Base-by-base conservation (phyloP, 2,113 vertebrate genomes). In the Melanerpes formicivorus region DNA sequence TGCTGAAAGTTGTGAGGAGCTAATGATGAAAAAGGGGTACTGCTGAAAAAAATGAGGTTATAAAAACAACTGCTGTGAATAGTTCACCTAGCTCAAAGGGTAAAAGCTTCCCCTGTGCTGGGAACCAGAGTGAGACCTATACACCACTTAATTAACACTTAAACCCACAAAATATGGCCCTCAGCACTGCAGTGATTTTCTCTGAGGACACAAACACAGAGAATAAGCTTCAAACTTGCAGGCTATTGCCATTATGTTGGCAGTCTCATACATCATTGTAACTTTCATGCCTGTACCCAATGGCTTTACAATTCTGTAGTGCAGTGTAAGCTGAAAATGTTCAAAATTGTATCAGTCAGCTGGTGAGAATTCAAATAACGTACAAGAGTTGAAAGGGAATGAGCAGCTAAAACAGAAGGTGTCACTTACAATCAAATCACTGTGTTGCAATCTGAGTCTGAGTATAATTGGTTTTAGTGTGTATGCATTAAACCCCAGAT, bases 141-240 rank as follows among this genome's bases (percentile, higher is more conserved):
- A 71, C 30, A 62, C 79, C 65, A 83, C 78, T 95, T 91, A 93
- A 96, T 95, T 96, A 96, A 95, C 78, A 89, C 81, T 90, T 89
- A 85, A 92, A 67, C 67, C 72, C 48, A 80, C 81, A 87, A 90
- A 93, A 82, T 73, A 84, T 30, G 32, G 87, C 92, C 84, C 72
- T 85, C 46, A 52, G 78, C 81, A 77, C 72, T 19, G n/a, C 67
- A 71, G 69, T 30, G 32, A 29, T 94, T 92, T 89, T 89, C 95
- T 95, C 93, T 71, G 81, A 92, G 89, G 91, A 77, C 62, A n/a
- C 2, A 10, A 84, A 87, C 25, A n/a, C 27, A 37, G 92, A 74
- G 91, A 89, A 64, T 40, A 79, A 90, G 64, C 88, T 87, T 63
- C 72, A 80, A n/a, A 88, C 81, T 62, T 76, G 64, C 78, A 87